These are phyloP conservation scores for Callyntrura guangdongensis DNA, from an alignment of 2,888 invertebrate species.

Conservation along the genomic window DNA sequence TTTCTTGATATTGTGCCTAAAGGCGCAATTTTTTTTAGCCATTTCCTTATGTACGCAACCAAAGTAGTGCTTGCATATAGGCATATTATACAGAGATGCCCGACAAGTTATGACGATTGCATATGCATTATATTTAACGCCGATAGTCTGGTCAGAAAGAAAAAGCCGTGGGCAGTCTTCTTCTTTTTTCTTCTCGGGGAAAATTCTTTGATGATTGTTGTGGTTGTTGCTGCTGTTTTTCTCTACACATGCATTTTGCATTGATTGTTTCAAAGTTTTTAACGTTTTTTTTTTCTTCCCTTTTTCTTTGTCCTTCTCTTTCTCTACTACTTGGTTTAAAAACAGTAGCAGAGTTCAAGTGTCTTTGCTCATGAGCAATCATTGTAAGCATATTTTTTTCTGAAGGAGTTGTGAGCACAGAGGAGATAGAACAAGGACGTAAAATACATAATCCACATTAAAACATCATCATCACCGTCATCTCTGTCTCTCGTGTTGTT, in stretches of 20 bases:
- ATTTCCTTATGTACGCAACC: background rate
- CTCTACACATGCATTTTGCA: conserved; percentile 23
- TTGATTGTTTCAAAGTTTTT: conserved; percentile 4
- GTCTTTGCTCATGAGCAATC: conserved; percentile 75
- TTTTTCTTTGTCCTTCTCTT: no score
- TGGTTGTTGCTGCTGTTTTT: background rate
- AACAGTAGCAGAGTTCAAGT: conserved; percentile 74
- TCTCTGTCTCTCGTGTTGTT: conserved; percentile 49
- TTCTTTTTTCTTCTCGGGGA: conserved; percentile 47
- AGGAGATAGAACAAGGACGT: conserved; percentile 39
- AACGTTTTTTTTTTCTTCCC: background rate
- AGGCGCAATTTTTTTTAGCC: conserved; percentile 15
- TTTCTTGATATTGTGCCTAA: conserved; percentile 7
- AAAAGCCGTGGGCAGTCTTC: conserved; percentile 64
- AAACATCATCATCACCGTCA: conserved; percentile 64
- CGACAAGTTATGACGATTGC: conserved; percentile 20
- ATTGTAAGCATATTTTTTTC: conserved; percentile 58
- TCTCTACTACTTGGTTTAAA: no score
- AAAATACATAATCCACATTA: conserved; percentile 62
- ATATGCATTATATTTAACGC: conserved; percentile 12
- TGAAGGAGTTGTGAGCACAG: background rate
- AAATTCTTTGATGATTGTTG: conserved; percentile 49
- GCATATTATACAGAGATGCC: no score
- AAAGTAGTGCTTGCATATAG: no score
- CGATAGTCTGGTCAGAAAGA: conserved; percentile 8